Conservation (phyloP, 2,113 vertebrate genomes). For the Danio rerio region DNA sequence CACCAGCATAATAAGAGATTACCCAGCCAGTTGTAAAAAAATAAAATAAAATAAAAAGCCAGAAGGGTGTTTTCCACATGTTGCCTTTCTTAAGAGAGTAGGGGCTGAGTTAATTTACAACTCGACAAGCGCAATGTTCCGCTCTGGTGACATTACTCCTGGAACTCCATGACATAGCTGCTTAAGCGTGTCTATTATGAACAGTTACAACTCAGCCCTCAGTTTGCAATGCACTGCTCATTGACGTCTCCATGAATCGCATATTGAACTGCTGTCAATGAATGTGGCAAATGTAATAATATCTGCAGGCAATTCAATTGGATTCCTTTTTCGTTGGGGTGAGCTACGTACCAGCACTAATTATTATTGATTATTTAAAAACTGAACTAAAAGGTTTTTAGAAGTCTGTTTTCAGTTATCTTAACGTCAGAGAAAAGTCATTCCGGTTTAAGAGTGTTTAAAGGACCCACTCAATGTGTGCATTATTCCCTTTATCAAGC, state of each 20-base stretch:
- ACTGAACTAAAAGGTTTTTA: background rate
- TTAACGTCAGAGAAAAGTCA: background rate
- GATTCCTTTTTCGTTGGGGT: background rate
- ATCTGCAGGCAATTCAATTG: background rate
- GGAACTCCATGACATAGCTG: background rate
- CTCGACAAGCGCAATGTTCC: background rate
- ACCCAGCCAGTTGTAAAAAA: background rate
- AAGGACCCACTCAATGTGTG: background rate
- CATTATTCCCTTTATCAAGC: background rate
- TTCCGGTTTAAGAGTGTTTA: background rate
- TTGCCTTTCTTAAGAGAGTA: conserved; percentile 10
- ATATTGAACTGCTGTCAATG: conserved; percentile 34
- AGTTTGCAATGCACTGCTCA: conserved; percentile 15
- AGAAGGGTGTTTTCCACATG: conserved; percentile 8
- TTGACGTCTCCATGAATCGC: conserved; percentile 24
- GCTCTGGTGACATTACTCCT: background rate
- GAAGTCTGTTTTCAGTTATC: background rate
- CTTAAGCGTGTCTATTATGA: conserved; percentile 17
- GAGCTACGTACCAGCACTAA: background rate
- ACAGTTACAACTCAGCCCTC: conserved; percentile 14
- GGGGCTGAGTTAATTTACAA: conserved; percentile 26
- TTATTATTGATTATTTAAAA: background rate
- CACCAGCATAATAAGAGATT: conserved; percentile 7
- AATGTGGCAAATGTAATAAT: background rate
- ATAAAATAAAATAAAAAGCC: background rate